Conservation (phyloP, 2,888 invertebrate species). For the Platerodrilus igneus region DNA sequence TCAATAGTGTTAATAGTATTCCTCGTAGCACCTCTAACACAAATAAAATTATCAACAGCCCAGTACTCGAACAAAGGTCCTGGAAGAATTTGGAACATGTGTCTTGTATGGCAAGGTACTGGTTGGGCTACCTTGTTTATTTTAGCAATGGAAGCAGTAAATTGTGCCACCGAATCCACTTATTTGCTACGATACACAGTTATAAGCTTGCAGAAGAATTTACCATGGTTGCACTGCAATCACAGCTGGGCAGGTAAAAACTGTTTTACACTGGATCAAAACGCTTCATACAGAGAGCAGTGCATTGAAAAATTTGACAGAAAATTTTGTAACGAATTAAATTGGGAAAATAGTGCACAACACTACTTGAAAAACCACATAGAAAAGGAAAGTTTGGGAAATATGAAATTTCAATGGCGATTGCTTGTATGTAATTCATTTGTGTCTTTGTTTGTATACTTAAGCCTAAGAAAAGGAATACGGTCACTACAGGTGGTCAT, state of each 20-base stretch:
- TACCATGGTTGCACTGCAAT: conserved; percentile 19
- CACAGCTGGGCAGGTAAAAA: conserved; percentile 16
- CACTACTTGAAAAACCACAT: conserved; percentile 4
- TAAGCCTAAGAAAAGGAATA: conserved; percentile 8
- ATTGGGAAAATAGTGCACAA: conserved; percentile 11
- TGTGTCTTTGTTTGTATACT: background rate
- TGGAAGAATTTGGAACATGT: conserved; percentile 21
- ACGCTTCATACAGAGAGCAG: conserved; percentile 1
- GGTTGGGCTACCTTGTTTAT: conserved; percentile 13
- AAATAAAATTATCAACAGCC: conserved; percentile 20
- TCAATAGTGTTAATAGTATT: conserved; percentile 5
- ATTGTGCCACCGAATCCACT: conserved; percentile 12
- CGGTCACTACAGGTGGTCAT: conserved; percentile 4
- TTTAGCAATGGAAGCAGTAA: conserved; percentile 8
- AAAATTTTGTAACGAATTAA: conserved; percentile 1
- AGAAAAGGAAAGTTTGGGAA: background rate
- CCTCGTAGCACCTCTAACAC: conserved; percentile 15
- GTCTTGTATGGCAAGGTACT: conserved; percentile 16
- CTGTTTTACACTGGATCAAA: conserved; percentile 15
- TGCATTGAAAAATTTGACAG: conserved; percentile 3
- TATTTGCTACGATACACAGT: conserved; percentile 13
- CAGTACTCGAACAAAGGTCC: conserved; percentile 19
- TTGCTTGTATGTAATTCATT: conserved; percentile 5
- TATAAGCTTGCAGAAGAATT: conserved; percentile 6
- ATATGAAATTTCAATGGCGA: conserved; percentile 8